phyloP scores from a whole-genome alignment of 2,888 invertebrate species.

The Caenorhabditis wallacei region DNA sequence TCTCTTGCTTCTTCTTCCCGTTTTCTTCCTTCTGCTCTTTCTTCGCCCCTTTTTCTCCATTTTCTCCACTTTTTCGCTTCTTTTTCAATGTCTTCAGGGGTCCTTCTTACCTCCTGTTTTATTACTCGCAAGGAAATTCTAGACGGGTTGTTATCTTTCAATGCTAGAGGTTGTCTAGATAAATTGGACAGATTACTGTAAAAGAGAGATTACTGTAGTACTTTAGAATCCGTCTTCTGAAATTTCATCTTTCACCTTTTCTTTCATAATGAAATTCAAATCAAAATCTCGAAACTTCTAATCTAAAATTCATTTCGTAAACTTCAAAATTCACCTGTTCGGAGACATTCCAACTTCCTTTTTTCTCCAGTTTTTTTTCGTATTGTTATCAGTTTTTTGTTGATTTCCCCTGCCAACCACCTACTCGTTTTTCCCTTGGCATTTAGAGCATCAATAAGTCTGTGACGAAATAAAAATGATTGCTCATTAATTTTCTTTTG shows the following conservation, averaged over 20 bases:
- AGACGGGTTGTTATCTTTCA: too few species aligned
- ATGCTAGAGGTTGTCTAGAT: too few species aligned
- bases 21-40: slow-evolving; percentile 23
- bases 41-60: background rate
- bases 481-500: slow-evolving; percentile 4
- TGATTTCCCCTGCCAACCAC: background rate
- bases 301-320: background rate
- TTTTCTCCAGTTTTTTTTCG: slow-evolving; percentile 2
- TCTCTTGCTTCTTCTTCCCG: slow-evolving; percentile 13
- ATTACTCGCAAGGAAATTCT: background rate
- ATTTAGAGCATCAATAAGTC: slow-evolving; percentile 2
- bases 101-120: slow-evolving; percentile 11
- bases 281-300: background rate
- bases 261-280: background rate
- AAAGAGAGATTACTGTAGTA: too few species aligned
- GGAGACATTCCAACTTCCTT: background rate
- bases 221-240: too few species aligned
- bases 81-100: slow-evolving; percentile 24
- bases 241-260: too few species aligned
- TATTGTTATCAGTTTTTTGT: slow-evolving; percentile 19
- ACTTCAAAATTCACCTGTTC: slow-evolving; percentile 16
- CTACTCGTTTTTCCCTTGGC: background rate
- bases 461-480: slow-evolving; percentile 12
- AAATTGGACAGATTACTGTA: too few species aligned
- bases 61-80: background rate